Base-by-base conservation (phyloP, 2,888 invertebrate species). In the Leucoma salicis region DNA sequence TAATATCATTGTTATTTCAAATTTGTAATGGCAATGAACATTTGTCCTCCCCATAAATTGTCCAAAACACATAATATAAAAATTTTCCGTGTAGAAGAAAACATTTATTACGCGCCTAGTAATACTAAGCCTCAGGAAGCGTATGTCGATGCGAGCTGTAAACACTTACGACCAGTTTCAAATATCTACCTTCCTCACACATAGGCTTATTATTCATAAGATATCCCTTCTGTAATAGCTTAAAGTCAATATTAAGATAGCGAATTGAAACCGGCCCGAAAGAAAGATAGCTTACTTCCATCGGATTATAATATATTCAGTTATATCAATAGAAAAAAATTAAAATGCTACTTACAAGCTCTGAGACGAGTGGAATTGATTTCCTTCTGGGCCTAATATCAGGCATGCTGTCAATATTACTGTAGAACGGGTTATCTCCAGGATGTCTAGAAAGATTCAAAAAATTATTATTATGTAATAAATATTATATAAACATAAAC, bases 391-490 rank as follows among this genome's bases (percentile, higher is more conserved):
- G 98, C 74, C 98, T 94, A 85, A 99, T 99, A 84, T 99, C 99
- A 36, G 99, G 99, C 97, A 98, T 99, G 77, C 99, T 99, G 93
- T 99, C 99, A 90, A 99, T 99, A 86, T 97, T 98, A 87, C 98
- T 98, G 93, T 99, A 99, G 92, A 99, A 99, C 7, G 99, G 97
- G 90, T 99, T 99, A 90, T 98, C 97, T 61, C 97, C 96, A 13
- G 97, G 95, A 75, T 96, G 96, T 63, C 95, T 95, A 91, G 46
- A 61, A 66, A 42, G 4, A 12, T n/a, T 28, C 14, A 24, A 3
- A 15, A 31, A 31, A 10, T n/a, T n/a, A n/a, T n/a, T n/a, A n/a
- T n/a, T n/a, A n/a, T n/a, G n/a, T n/a, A n/a, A n/a, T n/a, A n/a
- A n/a, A n/a, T n/a, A n/a, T n/a, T n/a, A n/a, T n/a, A n/a, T n/a